phyloP scores from a whole-genome alignment of 1,140 invertebrate species.

The Drosophila sp. region DNA sequence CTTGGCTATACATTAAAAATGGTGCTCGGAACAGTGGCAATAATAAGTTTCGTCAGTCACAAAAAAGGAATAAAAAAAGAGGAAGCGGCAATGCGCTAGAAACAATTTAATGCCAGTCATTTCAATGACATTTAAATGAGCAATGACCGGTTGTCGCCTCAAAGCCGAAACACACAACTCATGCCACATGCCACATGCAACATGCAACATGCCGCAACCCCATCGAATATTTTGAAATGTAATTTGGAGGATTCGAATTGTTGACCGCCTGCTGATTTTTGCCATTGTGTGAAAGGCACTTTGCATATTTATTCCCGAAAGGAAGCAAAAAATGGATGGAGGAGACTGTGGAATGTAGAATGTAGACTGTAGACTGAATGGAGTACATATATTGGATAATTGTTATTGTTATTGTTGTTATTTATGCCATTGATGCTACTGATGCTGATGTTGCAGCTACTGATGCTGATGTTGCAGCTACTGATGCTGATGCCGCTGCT shows the following conservation, averaged over 20 bases:
- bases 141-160: slow-evolving; percentile 15
- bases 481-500: slow-evolving; percentile 5
- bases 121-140: slow-evolving; percentile 30
- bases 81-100: not conserved
- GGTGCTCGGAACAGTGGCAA: not conserved
- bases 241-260: slow-evolving; percentile 24
- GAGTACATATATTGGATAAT: slow-evolving; percentile 30
- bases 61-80: not conserved
- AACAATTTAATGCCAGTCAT: not conserved
- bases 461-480: slow-evolving; percentile 33
- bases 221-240: slow-evolving; percentile 2
- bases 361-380: not conserved
- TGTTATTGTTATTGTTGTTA: slow-evolving; percentile 73
- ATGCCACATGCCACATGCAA: slow-evolving; percentile 23
- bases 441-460: not conserved
- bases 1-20: not conserved
- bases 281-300: slow-evolving; percentile 33
- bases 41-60: not conserved
- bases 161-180: slow-evolving; percentile 3
- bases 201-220: slow-evolving; percentile 13
- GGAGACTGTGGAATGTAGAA: not conserved
- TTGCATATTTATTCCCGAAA: slow-evolving; percentile 22
- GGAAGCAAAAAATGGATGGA: not conserved
- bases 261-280: slow-evolving; percentile 48
- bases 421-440: slow-evolving; percentile 51